Percentiles rank a stretch among this genome's conserved stretches.
These are phyloP conservation scores for Boulengeromyrus knoepffleri DNA, from an alignment of 2,113 vertebrate genomes.

Conservation along the genomic window DNA sequence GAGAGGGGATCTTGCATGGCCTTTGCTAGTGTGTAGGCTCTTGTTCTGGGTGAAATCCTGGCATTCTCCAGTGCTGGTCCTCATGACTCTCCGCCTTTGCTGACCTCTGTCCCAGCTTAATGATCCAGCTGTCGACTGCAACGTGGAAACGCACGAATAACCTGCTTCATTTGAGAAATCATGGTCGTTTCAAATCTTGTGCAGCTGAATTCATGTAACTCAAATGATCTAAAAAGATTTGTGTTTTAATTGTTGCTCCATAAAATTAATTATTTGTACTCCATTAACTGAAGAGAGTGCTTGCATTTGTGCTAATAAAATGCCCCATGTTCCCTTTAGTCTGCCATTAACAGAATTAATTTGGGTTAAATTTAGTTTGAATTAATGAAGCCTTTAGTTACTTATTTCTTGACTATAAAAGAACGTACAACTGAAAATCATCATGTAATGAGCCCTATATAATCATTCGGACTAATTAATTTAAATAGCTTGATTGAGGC, in stretches of 20 bases:
- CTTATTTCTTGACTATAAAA: not conserved
- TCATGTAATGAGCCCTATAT: not conserved
- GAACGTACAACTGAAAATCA: not conserved
- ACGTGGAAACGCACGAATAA: not conserved
- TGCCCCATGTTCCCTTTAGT: not conserved
- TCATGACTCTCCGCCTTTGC: not conserved
- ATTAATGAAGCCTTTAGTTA: conserved; percentile 3
- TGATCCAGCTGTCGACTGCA: not conserved
- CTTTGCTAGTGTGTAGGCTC: not conserved
- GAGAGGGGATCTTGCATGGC: not conserved
- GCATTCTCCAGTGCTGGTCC: not conserved
- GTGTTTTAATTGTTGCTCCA: not conserved
- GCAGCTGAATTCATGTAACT: not conserved
- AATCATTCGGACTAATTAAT: not conserved
- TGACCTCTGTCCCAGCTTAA: not conserved
- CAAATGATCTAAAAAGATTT: not conserved
- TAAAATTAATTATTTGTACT: not conserved
- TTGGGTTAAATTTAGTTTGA: not conserved
- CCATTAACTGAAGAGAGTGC: not conserved
- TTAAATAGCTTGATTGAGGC: not conserved
- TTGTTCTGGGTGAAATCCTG: not conserved
- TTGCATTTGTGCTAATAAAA: not conserved
- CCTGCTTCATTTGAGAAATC: not conserved
- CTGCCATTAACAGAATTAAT: not conserved
- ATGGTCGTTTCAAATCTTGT: not conserved